Evolutionary conservation across 2,888 invertebrate species (phyloP).

Genomic region (Agrotis exclamationis): DNA sequence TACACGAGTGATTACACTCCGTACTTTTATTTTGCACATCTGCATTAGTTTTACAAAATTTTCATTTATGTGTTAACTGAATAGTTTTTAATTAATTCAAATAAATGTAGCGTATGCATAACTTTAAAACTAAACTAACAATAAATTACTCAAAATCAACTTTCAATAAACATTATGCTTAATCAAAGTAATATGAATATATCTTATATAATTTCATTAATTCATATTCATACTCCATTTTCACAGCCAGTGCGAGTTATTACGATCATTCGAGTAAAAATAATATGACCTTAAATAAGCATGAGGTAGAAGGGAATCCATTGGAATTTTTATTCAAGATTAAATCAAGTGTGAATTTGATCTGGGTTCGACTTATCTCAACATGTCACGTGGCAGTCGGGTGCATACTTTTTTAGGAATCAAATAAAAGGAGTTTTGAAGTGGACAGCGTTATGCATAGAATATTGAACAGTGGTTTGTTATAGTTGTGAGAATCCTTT

Average conservation of each 20-base stretch:
- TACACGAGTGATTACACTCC: neutral
- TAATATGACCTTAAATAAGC: conserved; percentile 69
- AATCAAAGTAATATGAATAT: conserved; percentile 9
- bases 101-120: conserved; percentile 3
- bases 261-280: conserved; percentile 65
- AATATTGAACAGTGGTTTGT: conserved; percentile 5
- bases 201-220: conserved; percentile 54
- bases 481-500: neutral
- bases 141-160: conserved; percentile 17
- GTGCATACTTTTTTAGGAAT: conserved; percentile 70
- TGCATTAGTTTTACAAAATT: neutral
- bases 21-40: neutral
- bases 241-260: conserved; percentile 58
- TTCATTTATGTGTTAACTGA: neutral
- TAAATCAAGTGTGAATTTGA: conserved; percentile 77
- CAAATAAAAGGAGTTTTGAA: conserved; percentile 63
- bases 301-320: conserved; percentile 63
- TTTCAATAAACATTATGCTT: conserved; percentile 10
- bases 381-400: conserved; percentile 63
- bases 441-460: conserved; percentile 47
- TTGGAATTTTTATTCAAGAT: conserved; percentile 75
- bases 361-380: conserved; percentile 73
- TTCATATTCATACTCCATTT: conserved; percentile 53
- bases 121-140: neutral
- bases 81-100: neutral